Percentiles rank a stretch among this genome's conserved stretches.
phyloP scores from a whole-genome alignment of 1,140 invertebrate genomes.

The Octopus bimaculoides region DNA sequence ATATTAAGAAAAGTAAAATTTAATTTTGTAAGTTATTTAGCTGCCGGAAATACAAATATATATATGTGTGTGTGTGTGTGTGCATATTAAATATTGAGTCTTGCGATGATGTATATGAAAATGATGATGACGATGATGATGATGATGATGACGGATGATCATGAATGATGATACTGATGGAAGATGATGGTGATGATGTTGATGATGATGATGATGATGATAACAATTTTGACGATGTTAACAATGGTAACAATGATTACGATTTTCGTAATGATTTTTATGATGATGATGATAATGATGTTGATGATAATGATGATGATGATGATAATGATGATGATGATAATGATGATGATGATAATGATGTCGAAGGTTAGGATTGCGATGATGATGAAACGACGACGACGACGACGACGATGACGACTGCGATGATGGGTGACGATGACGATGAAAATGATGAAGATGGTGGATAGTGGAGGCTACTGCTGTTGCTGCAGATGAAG shows the following conservation, averaged over 20 bases:
- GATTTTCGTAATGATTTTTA: too few relatives aligned
- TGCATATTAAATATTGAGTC: not conserved
- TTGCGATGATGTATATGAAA: slow-evolving; percentile 4
- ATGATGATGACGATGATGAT: slow-evolving; percentile 10
- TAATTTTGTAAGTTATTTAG: too few relatives aligned
- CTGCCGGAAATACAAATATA: too few relatives aligned
- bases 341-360: too few relatives aligned
- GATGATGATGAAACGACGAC: not conserved
- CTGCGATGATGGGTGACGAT: not conserved
- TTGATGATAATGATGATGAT: too few relatives aligned
- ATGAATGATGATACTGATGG: slow-evolving; percentile 1
- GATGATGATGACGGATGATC: too few relatives aligned
- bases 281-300: too few relatives aligned
- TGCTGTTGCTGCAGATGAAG: too few relatives aligned
- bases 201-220: slow-evolving; percentile 16
- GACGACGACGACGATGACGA: slow-evolving; percentile 12
- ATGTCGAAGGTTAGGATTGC: slow-evolving; percentile 5
- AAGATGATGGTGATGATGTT: slow-evolving; percentile 16
- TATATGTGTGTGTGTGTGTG: too few relatives aligned
- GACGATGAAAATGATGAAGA: slow-evolving; percentile 17
- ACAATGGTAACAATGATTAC: too few relatives aligned
- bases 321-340: not conserved
- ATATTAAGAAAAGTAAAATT: too few relatives aligned
- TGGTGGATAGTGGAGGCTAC: not conserved
- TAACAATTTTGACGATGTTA: too few relatives aligned